Conservation (phyloP, 2,888 invertebrate genomes). For the Panzeria rudis region DNA sequence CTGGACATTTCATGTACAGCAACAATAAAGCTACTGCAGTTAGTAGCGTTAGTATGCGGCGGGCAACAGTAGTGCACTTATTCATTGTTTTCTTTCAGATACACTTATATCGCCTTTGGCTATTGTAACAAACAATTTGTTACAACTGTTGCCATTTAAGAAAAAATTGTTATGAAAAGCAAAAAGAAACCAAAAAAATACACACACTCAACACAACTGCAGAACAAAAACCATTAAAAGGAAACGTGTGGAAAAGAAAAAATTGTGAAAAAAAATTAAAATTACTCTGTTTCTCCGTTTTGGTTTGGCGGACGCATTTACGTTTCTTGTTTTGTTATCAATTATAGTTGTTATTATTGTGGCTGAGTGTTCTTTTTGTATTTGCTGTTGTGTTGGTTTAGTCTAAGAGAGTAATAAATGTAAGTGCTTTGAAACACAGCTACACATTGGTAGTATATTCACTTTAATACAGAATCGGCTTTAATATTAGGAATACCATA, state of each 20-base stretch:
- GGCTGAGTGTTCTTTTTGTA: slow-evolving; percentile 24
- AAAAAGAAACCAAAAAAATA: slow-evolving; percentile 27
- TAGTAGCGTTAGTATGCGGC: slow-evolving; percentile 59
- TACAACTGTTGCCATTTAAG: slow-evolving; percentile 69
- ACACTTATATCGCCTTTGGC: slow-evolving; percentile 67
- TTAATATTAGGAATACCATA: neutral
- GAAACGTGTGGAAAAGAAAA: slow-evolving; percentile 11
- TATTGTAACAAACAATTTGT: slow-evolving; percentile 70
- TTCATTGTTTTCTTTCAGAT: slow-evolving; percentile 33
- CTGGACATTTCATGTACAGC: neutral
- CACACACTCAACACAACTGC: neutral
- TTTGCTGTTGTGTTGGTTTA: slow-evolving; percentile 31
- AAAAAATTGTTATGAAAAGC: slow-evolving; percentile 48
- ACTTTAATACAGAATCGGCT: neutral
- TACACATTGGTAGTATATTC: neutral
- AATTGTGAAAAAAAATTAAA: slow-evolving; percentile 22
- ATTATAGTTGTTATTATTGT: slow-evolving; percentile 69
- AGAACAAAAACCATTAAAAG: slow-evolving; percentile 10
- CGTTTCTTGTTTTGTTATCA: slow-evolving; percentile 69
- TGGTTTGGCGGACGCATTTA: slow-evolving; percentile 58
- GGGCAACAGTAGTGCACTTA: slow-evolving; percentile 75
- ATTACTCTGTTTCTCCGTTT: slow-evolving; percentile 43
- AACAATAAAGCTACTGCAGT: slow-evolving; percentile 5
- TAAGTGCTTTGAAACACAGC: slow-evolving; percentile 28
- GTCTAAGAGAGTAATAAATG: slow-evolving; percentile 51